A percentile compares a stretch with the other conserved stretches of the same genome.
Conservation (phyloP, 2,113 vertebrate genomes). For the Myiagra hebetior region DNA sequence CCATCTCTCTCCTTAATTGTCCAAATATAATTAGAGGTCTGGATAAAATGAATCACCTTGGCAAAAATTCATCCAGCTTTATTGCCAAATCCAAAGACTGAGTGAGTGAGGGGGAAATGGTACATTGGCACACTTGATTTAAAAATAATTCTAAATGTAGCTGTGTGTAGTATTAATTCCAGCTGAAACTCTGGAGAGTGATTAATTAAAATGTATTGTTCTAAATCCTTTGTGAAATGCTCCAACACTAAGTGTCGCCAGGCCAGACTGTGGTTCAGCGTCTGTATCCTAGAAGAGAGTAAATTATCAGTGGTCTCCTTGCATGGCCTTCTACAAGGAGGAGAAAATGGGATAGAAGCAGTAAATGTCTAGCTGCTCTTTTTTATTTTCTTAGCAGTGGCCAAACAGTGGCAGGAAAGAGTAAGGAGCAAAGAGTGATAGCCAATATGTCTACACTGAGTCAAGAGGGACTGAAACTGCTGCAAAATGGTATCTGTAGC, state of each 20-base stretch:
- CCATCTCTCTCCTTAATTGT: conserved; percentile 2
- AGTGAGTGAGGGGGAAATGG: not conserved
- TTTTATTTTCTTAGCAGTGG: not conserved
- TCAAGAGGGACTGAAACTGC: not conserved
- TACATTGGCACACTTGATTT: not conserved
- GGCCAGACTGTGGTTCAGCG: not conserved
- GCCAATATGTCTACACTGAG: not conserved
- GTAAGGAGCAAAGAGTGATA: not conserved
- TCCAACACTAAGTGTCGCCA: not conserved
- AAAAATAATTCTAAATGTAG: not conserved
- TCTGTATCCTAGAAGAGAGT: not conserved
- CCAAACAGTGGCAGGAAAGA: not conserved
- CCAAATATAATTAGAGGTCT: conserved; percentile 40
- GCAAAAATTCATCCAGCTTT: conserved; percentile 20
- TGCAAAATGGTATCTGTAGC: not conserved
- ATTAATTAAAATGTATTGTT: conserved; percentile 22
- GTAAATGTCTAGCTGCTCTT: not conserved
- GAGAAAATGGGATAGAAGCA: not conserved
- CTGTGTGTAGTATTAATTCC: not conserved
- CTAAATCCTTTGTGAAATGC: not conserved
- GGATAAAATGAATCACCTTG: conserved; percentile 20
- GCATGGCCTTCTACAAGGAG: not conserved
- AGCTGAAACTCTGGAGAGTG: not conserved
- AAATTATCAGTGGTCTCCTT: not conserved
- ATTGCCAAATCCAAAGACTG: conserved; percentile 4